These are phyloP conservation scores for Cheilosia impressa DNA, from an alignment of 2,888 invertebrate species.

Conservation along the genomic window DNA sequence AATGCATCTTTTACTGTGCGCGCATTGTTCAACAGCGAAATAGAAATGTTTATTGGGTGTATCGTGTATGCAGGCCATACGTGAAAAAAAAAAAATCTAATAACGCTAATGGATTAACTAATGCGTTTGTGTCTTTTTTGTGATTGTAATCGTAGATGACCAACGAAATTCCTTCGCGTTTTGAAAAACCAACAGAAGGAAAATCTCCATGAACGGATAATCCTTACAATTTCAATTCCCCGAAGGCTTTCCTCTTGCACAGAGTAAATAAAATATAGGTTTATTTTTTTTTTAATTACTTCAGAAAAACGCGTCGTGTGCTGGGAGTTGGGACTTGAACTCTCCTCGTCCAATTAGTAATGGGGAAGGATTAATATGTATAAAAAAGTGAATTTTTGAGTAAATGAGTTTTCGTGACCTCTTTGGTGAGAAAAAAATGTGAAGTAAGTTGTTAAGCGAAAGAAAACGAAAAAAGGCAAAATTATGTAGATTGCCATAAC, in stretches of 20 bases:
- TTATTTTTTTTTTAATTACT: slow-evolving; percentile 48
- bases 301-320: slow-evolving; percentile 38
- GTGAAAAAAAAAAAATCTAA: slow-evolving; percentile 23
- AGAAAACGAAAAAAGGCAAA: not conserved
- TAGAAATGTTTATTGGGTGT: slow-evolving; percentile 33
- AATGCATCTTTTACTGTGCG: slow-evolving; percentile 27
- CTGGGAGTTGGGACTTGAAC: slow-evolving; percentile 37
- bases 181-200: slow-evolving; percentile 1
- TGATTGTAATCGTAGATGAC: slow-evolving; percentile 32
- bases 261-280: slow-evolving; percentile 29
- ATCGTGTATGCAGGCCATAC: slow-evolving; percentile 37
- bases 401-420: slow-evolving; percentile 32
- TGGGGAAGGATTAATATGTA: slow-evolving; percentile 30
- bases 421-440: slow-evolving; percentile 19
- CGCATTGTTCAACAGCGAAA: slow-evolving; percentile 7
- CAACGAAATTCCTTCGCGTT: slow-evolving; percentile 9
- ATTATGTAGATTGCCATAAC: slow-evolving; percentile 20
- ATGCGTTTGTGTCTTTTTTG: slow-evolving; percentile 17
- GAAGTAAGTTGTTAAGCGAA: not conserved
- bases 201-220: slow-evolving; percentile 34
- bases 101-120: slow-evolving; percentile 45
- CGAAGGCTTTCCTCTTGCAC: slow-evolving; percentile 21
- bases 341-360: slow-evolving; percentile 42
- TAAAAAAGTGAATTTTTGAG: slow-evolving; percentile 21
- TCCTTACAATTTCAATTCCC: slow-evolving; percentile 31